phyloP scores from a whole-genome alignment of 2,888 invertebrate species.

The Pseudanteris insignis region DNA sequence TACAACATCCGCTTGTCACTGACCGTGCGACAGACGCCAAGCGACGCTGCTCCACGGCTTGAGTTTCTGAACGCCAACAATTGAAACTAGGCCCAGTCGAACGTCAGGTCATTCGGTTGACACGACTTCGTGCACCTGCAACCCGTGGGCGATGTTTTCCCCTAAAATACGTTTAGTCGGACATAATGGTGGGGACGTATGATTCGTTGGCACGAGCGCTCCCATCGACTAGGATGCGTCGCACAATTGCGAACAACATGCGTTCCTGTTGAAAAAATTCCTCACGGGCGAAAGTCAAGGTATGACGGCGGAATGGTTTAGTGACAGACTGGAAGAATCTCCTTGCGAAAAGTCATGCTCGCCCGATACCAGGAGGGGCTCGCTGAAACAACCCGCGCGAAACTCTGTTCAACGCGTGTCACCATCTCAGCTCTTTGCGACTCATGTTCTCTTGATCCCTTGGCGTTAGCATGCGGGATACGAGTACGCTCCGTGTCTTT shows the following conservation, averaged over 20 bases:
- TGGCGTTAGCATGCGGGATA: conserved; percentile 64
- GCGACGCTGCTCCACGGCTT: too few species aligned
- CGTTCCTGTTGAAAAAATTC: conserved; percentile 67
- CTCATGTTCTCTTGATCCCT: conserved; percentile 52
- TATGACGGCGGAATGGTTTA: conserved; percentile 59
- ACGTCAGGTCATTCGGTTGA: too few species aligned
- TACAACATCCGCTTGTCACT: too few species aligned
- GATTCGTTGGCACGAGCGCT: conserved; percentile 52
- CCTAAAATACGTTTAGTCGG: conserved; percentile 58
- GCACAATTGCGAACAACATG: conserved; percentile 57
- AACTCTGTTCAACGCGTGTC: conserved; percentile 57
- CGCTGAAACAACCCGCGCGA: conserved; percentile 65
- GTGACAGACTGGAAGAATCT: conserved; percentile 40
- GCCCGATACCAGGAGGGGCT: conserved; percentile 64
- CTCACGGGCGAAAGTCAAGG: conserved; percentile 66
- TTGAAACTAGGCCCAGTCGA: too few species aligned
- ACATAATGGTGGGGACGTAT: conserved; percentile 19
- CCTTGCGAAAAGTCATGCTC: conserved; percentile 50
- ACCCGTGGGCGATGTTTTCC: conserved; percentile 57
- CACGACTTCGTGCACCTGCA: too few species aligned
- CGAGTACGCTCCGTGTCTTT: conserved; percentile 60
- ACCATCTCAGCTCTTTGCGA: conserved; percentile 21
- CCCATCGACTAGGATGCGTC: conserved; percentile 50
- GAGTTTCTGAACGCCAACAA: too few species aligned
- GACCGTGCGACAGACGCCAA: too few species aligned